These are phyloP conservation scores for Cylindroiulus punctatus DNA, from an alignment of 2,888 invertebrate genomes.

Conservation along the genomic window DNA sequence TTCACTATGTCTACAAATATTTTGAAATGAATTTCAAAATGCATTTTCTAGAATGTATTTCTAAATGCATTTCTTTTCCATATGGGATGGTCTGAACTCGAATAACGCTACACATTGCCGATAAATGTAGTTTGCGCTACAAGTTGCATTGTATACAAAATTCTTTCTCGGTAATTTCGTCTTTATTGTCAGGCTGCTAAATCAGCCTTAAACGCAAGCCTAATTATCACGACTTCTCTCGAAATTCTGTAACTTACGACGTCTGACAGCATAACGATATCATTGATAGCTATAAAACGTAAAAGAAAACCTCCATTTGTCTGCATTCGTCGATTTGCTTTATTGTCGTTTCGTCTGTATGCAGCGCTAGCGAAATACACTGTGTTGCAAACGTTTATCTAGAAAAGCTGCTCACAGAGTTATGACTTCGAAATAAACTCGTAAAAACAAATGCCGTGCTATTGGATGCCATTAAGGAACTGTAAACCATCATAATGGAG, in stretches of 20 bases:
- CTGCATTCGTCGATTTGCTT: conserved; percentile 17
- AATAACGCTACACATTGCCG: background rate
- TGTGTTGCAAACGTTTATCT: background rate
- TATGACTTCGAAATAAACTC: conserved; percentile 45
- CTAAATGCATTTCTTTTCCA: no score
- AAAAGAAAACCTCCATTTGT: background rate
- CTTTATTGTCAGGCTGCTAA: background rate
- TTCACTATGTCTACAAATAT: no score
- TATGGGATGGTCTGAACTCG: no score
- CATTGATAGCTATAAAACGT: conserved; percentile 40
- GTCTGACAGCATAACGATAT: conserved; percentile 41
- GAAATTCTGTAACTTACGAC: conserved; percentile 39
- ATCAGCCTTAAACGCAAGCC: background rate
- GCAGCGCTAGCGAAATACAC: background rate
- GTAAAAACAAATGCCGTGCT: conserved; percentile 38
- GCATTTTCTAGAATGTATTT: no score
- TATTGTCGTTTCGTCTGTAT: conserved; percentile 23
- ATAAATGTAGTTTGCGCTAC: background rate
- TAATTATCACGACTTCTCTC: conserved; percentile 31
- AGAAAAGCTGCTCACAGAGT: conserved; percentile 34
- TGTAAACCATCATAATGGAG: conserved; percentile 47
- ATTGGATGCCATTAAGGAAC: conserved; percentile 45
- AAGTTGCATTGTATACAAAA: background rate
- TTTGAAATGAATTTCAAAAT: no score
- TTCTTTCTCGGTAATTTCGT: background rate